A percentile compares a stretch with the other conserved stretches of the same genome.
phyloP scores from a whole-genome alignment of 2,797 vertebrate genomes.

The Pyrocephalus nanus region DNA sequence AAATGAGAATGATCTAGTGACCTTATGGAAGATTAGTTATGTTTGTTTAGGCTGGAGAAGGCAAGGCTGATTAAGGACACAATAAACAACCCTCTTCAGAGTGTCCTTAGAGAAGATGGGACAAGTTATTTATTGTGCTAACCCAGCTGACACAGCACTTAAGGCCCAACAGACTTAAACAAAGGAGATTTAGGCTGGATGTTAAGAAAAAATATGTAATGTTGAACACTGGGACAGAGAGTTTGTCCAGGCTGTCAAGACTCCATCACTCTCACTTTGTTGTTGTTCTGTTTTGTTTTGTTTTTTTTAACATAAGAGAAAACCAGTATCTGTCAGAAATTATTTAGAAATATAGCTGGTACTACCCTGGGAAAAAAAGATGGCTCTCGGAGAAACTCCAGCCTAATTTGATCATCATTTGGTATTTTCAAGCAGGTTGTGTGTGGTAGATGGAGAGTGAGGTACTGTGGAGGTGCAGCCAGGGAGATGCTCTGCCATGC shows the following conservation, averaged over 20 bases:
- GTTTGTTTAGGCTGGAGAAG: slow-evolving; percentile 16
- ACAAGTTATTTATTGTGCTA: background rate
- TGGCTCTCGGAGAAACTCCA: background rate
- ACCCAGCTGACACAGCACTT: background rate
- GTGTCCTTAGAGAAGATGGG: background rate
- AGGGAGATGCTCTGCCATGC: background rate
- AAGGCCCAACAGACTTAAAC: background rate
- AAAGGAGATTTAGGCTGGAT: background rate
- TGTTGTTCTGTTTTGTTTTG: background rate
- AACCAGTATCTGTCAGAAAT: background rate
- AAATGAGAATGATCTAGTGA: background rate
- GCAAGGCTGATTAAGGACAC: background rate
- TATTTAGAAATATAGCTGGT: background rate
- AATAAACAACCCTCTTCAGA: background rate
- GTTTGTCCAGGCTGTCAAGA: background rate
- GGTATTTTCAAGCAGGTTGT: background rate
- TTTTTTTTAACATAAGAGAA: background rate
- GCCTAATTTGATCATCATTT: background rate
- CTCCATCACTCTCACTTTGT: background rate
- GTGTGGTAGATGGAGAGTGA: background rate
- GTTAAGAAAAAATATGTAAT: background rate
- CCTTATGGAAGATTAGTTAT: background rate
- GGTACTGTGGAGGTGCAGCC: background rate
- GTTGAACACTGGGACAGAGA: background rate
- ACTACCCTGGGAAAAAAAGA: background rate